Evolutionary conservation across 2,888 invertebrate genomes (phyloP), one percentile per base, ranked within the genome.

Genomic region (Gryllus longicercus): DNA sequence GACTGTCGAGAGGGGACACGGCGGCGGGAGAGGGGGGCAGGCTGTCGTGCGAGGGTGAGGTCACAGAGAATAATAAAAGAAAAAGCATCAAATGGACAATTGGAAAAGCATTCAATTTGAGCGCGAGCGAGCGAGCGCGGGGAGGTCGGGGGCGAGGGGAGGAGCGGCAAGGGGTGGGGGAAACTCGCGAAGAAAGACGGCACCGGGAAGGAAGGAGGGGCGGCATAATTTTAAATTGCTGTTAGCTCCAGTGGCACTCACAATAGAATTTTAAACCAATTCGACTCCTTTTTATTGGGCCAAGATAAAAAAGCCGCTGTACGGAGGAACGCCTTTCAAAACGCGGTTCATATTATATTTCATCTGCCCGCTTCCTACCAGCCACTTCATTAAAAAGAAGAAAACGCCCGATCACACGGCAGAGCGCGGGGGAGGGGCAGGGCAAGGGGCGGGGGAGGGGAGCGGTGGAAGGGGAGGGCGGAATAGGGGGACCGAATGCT

Each of bases 21-120:
- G 63, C 4, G n/a, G 63, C 16, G 14, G 38, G 38, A 14, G 21
- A 63, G 11, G 10, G 75, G 21, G 23, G 21, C 12, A 63, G 38
- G 38, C 38, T n/a, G 63, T 63, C 63, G 63, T 8, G n/a, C 0
- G 16, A n/a, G n/a, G 63, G 63, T 14, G 63, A 63, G 63, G 63
- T 63, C 63, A 63, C 63, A 63, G 63, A n/a, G 63, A 63, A 63
- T 63, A 63, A 63, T 63, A 63, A 63, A 63, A 63, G 63, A 63
- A 63, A 63, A 79, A 79, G 76, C 79, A 79, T 79, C 79, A 79
- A 79, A 79, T 79, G 79, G 79, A 79, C 79, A 79, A 77, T 79
- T 79, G 51, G 79, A 51, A 79, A 74, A 21, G 78, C 78, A 78
- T 51, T 78, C 78, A 25, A 50, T 78, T 79, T 76, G 76, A 76